These are phyloP conservation scores for Carcina quercana DNA, from an alignment of 2,888 invertebrate species.

Conservation along the genomic window DNA sequence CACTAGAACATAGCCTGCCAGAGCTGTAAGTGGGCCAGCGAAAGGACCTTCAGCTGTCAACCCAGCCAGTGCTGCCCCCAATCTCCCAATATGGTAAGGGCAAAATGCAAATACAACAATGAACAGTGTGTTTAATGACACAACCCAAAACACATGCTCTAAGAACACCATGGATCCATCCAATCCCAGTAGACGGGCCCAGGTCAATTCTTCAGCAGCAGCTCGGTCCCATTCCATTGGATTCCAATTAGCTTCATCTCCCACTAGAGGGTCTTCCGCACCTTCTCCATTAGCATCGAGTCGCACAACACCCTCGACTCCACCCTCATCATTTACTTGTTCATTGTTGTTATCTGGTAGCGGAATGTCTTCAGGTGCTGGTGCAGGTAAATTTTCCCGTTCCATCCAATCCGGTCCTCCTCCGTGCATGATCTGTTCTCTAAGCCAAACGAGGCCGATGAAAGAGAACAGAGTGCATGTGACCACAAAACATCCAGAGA, in stretches of 20 bases:
- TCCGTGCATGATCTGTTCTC: slow-evolving; percentile 98
- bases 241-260: slow-evolving; percentile 95
- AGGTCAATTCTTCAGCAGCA: slow-evolving; percentile 97
- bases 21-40: slow-evolving; percentile 92
- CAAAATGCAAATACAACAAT: slow-evolving; percentile 98
- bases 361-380: slow-evolving; percentile 61
- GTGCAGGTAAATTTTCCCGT: slow-evolving; percentile 75
- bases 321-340: slow-evolving; percentile 48
- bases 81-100: slow-evolving; percentile 95
- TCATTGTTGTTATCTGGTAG: slow-evolving; percentile 68
- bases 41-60: slow-evolving; percentile 82
- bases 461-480: slow-evolving; percentile 97
- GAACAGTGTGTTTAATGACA: slow-evolving; percentile 96
- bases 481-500: slow-evolving; percentile 97
- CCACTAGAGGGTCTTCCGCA: slow-evolving; percentile 72
- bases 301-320: slow-evolving; percentile 43
- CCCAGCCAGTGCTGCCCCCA: slow-evolving; percentile 80
- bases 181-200: slow-evolving; percentile 96
- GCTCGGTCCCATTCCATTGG: slow-evolving; percentile 99
- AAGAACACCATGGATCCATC: slow-evolving; percentile 98
- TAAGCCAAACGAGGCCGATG: slow-evolving; percentile 96
- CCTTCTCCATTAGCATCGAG: slow-evolving; percentile 53
- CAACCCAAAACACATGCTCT: slow-evolving; percentile 99
- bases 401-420: slow-evolving; percentile 98
- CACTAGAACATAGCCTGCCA: slow-evolving; percentile 95